A percentile compares a stretch with the other conserved stretches of the same genome.
Conservation (phyloP, 2,797 vertebrate species). For the Gallinago nigripennis region DNA sequence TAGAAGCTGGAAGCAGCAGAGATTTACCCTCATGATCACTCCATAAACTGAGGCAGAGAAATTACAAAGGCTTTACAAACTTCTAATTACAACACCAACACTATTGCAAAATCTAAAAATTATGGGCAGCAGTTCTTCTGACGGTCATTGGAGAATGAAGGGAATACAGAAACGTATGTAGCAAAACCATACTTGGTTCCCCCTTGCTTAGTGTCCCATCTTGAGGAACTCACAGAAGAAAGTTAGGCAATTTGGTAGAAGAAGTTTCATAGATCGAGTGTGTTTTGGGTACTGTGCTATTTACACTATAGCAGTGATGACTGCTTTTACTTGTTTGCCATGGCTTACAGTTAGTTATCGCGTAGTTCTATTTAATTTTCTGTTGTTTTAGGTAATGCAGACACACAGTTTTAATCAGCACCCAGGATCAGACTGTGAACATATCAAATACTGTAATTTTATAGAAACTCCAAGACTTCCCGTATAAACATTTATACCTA, state of each 20-base stretch:
- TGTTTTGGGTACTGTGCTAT: not conserved
- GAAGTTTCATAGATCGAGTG: not conserved
- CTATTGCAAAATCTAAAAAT: not conserved
- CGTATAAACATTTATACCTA: not conserved
- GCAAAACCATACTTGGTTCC: not conserved
- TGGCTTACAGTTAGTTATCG: not conserved
- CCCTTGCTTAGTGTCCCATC: not conserved
- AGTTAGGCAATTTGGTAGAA: not conserved
- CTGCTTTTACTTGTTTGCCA: not conserved
- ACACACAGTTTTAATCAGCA: not conserved
- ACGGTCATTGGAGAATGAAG: not conserved
- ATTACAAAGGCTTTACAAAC: not conserved
- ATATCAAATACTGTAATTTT: not conserved
- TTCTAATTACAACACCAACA: not conserved
- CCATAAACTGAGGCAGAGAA: not conserved
- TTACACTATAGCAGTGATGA: not conserved
- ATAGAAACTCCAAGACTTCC: not conserved
- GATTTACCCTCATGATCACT: not conserved
- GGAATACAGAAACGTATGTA: not conserved
- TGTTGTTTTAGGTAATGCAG: not conserved
- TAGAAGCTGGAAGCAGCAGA: not conserved
- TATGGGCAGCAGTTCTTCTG: not conserved
- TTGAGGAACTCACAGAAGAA: not conserved
- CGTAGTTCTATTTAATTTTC: not conserved
- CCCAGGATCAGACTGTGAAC: not conserved